Evolutionary conservation across 2,113 vertebrate genomes (phyloP).

Genomic region (Gobius niger): DNA sequence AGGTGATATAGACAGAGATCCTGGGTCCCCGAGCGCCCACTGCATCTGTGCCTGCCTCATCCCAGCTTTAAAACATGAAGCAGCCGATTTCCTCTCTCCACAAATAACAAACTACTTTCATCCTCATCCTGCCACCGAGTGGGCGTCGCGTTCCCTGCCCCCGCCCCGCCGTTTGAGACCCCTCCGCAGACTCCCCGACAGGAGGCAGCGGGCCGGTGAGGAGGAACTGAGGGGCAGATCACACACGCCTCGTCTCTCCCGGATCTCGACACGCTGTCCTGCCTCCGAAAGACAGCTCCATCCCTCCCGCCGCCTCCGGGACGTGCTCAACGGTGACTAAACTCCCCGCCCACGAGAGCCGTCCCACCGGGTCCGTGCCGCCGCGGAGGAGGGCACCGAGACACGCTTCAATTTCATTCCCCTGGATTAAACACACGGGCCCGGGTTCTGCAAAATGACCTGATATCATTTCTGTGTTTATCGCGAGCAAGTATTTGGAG

Average conservation of each 20-base stretch:
- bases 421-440: background rate
- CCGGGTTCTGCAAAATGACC: background rate
- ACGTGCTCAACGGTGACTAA: constrained; percentile 68
- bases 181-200: constrained; percentile 52
- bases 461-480: background rate
- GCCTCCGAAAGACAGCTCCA: constrained; percentile 70
- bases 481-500: no score
- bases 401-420: background rate
- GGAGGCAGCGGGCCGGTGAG: constrained; percentile 73
- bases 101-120: no score
- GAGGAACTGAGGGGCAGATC: constrained; percentile 76
- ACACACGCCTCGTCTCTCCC: constrained; percentile 73
- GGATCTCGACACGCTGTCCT: constrained; percentile 68
- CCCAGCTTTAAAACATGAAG: no score
- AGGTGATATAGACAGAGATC: no score
- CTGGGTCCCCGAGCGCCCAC: no score
- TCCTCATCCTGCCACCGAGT: constrained; percentile 45
- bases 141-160: constrained; percentile 46
- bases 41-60: no score
- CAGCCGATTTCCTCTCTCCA: no score
- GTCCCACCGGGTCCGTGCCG: constrained; percentile 53
- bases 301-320: constrained; percentile 55
- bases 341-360: constrained; percentile 64
- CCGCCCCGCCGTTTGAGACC: constrained; percentile 56
- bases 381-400: background rate